Evolutionary conservation across 2,113 vertebrate genomes (phyloP), one percentile per base, ranked within the genome.

Genomic region (Thinocorus orbignyianus): DNA sequence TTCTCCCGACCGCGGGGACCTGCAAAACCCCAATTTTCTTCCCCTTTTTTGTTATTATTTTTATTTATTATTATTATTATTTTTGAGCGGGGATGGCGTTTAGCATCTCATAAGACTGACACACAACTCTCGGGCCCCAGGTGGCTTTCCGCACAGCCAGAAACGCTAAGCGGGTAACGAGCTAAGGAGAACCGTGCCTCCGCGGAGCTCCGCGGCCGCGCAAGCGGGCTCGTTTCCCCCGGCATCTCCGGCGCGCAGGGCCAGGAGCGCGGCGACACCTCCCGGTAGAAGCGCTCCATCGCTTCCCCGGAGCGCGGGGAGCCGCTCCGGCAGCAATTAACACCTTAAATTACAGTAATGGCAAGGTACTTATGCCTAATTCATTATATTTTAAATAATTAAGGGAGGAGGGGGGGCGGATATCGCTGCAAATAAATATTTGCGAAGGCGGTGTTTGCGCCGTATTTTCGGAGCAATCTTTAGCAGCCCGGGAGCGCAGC

Each of bases 191-290:
- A 13, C 58, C n/a, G 68, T 66, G 17, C 33, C 18, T 28, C 57
- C 26, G 66, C 30, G 42, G 13, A 65, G 68, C 49, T 7, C 24
- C 64, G 33, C 39, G 54, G 30, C 20, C 16, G 10, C 25, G 25
- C n/a, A 23, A 23, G 23, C 8, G 7, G 8, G 22, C 11, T 55
- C 8, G 31, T 22, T 23, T 23, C 46, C 11, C 81, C 62, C 51
- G 64, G 65, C 54, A 30, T 80, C 72, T 35, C 77, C 35, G n/a
- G 24, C 18, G 76, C 24, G 74, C 74, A 98, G 97, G 96, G 95
- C 96, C 83, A 92, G 93, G 95, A 88, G 86, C 97, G 98, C 94
- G 96, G 97, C 97, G 98, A 98, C 98, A 98, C 97, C 98, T 98
- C 97, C 97, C 95, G 98, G 96, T 92, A 35, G 51, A 77, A 97